phyloP scores from a whole-genome alignment of 2,888 invertebrate genomes.

The Eudemis profundana region DNA sequence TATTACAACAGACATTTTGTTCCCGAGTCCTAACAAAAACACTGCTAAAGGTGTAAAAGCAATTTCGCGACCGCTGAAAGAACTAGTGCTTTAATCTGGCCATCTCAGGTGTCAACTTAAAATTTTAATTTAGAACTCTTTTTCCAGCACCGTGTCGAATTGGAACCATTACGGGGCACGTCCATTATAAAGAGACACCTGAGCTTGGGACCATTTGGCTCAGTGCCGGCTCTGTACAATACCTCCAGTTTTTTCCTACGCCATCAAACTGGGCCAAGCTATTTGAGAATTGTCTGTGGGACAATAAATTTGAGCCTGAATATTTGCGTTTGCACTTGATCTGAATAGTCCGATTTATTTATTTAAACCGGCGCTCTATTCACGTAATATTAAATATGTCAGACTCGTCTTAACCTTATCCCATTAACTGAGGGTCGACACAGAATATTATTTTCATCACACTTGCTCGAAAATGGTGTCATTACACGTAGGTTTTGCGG shows the following conservation, averaged over 20 bases:
- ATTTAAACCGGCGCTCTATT: not conserved
- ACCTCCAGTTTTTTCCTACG: slow-evolving; percentile 40
- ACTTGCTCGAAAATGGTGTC: no score
- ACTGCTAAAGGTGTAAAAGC: slow-evolving; percentile 9
- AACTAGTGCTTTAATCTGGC: slow-evolving; percentile 35
- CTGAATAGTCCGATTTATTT: not conserved
- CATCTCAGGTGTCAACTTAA: slow-evolving; percentile 49
- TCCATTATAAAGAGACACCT: slow-evolving; percentile 57
- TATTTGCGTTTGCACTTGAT: not conserved
- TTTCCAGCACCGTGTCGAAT: slow-evolving; percentile 27
- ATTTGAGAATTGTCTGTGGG: slow-evolving; percentile 12
- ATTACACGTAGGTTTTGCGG: no score
- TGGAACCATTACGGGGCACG: slow-evolving; percentile 36
- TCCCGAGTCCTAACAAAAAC: not conserved
- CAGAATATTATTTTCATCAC: no score
- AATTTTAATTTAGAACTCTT: slow-evolving; percentile 51
- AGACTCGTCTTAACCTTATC: no score
- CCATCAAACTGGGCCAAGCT: slow-evolving; percentile 38
- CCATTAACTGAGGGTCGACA: no score
- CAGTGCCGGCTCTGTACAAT: slow-evolving; percentile 49
- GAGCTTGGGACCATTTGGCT: slow-evolving; percentile 53
- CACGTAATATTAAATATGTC: no score
- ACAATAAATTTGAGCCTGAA: not conserved
- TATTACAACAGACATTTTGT: not conserved
- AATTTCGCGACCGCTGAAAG: slow-evolving; percentile 8